These are phyloP conservation scores for Kuschelorhynchus macadamiae DNA, from an alignment of 2,888 invertebrate genomes.

Conservation along the genomic window DNA sequence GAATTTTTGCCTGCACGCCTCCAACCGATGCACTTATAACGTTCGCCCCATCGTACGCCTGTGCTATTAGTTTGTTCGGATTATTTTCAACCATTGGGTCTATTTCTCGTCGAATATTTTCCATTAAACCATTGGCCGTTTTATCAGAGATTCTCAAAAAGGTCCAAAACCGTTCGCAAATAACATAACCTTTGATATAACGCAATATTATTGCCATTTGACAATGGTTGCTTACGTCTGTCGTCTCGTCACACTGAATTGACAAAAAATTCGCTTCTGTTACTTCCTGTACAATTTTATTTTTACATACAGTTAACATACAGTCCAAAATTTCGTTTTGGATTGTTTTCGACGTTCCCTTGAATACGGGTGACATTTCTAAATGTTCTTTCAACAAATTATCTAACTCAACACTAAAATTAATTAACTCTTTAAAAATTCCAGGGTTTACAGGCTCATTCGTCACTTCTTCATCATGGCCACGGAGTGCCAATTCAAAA, in stretches of 20 bases:
- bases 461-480: conserved; percentile 12
- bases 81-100: conserved; percentile 36
- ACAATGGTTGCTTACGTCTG: conserved; percentile 28
- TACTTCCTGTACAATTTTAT: conserved; percentile 13
- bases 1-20: conserved; percentile 44
- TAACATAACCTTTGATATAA: conserved; percentile 6
- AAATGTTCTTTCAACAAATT: conserved; percentile 42
- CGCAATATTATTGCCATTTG: conserved; percentile 38
- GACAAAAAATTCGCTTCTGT: conserved; percentile 21
- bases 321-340: conserved; percentile 27
- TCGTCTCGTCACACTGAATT: conserved; percentile 31
- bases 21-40: conserved; percentile 40
- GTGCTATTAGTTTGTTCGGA: conserved; percentile 48
- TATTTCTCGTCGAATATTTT: conserved; percentile 31
- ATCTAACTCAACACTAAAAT: conserved; percentile 18
- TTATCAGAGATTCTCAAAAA: conserved; percentile 19
- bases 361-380: conserved; percentile 26
- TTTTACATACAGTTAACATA: conserved; percentile 17
- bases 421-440: conserved; percentile 12
- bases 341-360: conserved; percentile 7
- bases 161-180: conserved; percentile 22
- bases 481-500: conserved; percentile 40
- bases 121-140: conserved; percentile 19
- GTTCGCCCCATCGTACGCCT: conserved; percentile 45
- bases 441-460: conserved; percentile 35